Percentiles rank a stretch among this genome's conserved stretches.
These are phyloP conservation scores for Origma solitaria DNA, from an alignment of 2,113 vertebrate genomes.

Conservation along the genomic window DNA sequence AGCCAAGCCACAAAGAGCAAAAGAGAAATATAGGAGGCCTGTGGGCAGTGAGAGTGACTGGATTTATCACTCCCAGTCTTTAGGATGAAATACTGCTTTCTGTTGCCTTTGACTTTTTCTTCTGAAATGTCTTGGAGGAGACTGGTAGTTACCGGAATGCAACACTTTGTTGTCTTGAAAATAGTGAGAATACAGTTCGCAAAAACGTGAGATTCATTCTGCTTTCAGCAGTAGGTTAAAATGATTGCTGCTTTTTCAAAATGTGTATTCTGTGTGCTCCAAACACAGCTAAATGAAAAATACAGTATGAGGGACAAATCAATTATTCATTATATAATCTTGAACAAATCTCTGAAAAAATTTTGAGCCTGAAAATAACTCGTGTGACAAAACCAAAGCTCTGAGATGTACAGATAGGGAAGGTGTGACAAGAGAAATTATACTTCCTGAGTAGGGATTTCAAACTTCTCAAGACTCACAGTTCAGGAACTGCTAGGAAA, in stretches of 20 bases:
- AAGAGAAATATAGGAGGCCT: background rate
- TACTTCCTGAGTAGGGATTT: background rate
- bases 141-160: background rate
- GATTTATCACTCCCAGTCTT: background rate
- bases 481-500: background rate
- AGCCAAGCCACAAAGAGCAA: background rate
- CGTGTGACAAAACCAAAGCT: background rate
- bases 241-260: background rate
- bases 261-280: background rate
- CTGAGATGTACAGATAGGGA: background rate
- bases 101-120: background rate
- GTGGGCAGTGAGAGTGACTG: background rate
- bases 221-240: background rate
- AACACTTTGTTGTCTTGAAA: background rate
- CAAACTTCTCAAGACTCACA: background rate
- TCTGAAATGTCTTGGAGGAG: background rate
- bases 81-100: background rate
- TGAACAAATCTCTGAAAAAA: background rate
- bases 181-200: background rate
- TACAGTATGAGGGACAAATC: background rate
- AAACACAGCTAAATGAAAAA: background rate
- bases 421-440: background rate
- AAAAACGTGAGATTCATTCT: background rate
- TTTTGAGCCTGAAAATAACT: background rate
- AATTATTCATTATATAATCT: constrained; percentile 46